Conservation (phyloP, 2,888 invertebrate genomes). For the Ferrisia virgata region DNA sequence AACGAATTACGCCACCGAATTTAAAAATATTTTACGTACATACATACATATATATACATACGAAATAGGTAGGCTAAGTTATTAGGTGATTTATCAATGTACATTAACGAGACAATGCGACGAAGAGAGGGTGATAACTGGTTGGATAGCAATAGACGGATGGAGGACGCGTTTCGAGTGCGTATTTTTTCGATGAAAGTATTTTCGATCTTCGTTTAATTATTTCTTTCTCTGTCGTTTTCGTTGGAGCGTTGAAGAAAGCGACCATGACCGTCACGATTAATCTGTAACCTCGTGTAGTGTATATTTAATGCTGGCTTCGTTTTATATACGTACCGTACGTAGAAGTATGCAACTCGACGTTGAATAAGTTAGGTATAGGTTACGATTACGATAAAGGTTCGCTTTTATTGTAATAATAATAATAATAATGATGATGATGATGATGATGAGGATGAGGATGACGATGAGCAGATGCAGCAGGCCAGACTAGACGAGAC, state of each 20-base stretch:
- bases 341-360: no score
- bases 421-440: no score
- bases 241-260: slow-evolving; percentile 25
- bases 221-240: neutral
- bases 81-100: slow-evolving; percentile 3
- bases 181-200: slow-evolving; percentile 20
- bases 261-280: slow-evolving; percentile 46
- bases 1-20: slow-evolving; percentile 27
- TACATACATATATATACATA: neutral
- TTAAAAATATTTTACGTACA: neutral
- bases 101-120: neutral
- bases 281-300: neutral
- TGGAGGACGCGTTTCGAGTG: neutral
- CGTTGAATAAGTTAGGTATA: no score
- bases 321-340: no score
- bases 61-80: no score
- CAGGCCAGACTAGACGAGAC: no score
- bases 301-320: neutral
- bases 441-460: no score
- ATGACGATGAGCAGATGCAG: no score
- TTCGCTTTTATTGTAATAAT: neutral
- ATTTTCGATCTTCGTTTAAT: neutral
- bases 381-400: neutral
- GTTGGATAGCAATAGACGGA: neutral
- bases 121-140: neutral